Base-by-base conservation (phyloP, 2,888 invertebrate genomes). In the Gymnocheta viridis region DNA sequence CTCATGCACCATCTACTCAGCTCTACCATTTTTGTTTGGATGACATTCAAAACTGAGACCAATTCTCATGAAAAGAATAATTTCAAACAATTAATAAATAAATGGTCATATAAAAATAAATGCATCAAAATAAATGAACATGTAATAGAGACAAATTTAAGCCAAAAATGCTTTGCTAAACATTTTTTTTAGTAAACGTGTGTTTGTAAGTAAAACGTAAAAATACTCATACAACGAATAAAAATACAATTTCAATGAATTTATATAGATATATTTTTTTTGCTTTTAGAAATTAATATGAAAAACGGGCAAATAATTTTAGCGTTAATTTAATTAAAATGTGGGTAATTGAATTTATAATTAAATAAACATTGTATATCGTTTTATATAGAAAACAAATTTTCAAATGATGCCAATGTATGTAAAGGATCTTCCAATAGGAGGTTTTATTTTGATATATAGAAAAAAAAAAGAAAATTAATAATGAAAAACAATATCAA, bases 271-370 rank as follows among this genome's bases (percentile, higher is more conserved):
- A n/a, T n/a, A n/a, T n/a, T 47, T 47, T 54, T 9, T 35, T 74
- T 44, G 14, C 35, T 14, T 44, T 38, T 44, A 9, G 12, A 54
- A 69, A 58, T 54, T 32, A 22, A 51, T 35, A 60, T 32, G 9
- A 70, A 32, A 60, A 67, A 41, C 1, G 41, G 19, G 17, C 62
- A 62, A 54, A 64, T 27, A 32, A 56, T 84, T 74, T 81, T 78
- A 84, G 81, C 81, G 81, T 81, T 81, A 81, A 78, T 84, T 84
- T 69, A 81, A 84, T 84, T 84, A 77, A 81, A 81, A 72, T 78
- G 51, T 66, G 64, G 41, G 38, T 81, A 73, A 78, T 64, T 78
- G 69, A 82, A 81, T 84, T 73, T 84, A 62, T 84, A 84, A 84
- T 84, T 84, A 77, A 79, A 81, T 66, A 47, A 73, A 84, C 79